Evolutionary conservation across 2,113 vertebrate genomes (phyloP).

Genomic region (Trematocara macrostoma): DNA sequence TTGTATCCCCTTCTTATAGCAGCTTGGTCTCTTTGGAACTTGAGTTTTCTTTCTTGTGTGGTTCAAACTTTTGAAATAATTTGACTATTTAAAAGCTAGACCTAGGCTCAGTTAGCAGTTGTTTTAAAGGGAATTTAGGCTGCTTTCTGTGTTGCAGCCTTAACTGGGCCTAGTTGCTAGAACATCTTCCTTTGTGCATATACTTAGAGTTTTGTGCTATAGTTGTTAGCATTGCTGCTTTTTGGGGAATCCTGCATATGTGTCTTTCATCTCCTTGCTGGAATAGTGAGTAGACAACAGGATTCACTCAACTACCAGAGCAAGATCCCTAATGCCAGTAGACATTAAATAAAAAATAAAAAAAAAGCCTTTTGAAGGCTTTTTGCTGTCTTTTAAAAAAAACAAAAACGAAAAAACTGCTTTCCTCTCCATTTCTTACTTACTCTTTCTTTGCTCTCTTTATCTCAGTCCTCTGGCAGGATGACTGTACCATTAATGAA

Average conservation of each 20-base stretch:
- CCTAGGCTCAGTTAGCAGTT: conserved; percentile 57
- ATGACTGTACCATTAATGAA: conserved; percentile 34
- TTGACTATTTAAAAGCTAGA: conserved; percentile 18
- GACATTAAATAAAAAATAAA: not conserved
- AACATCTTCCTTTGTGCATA: conserved; percentile 30
- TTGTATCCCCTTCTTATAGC: conserved; percentile 38
- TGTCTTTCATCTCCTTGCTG: not conserved
- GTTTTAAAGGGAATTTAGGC: conserved; percentile 12
- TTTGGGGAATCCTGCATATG: conserved; percentile 5
- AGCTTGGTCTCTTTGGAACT: conserved; percentile 16
- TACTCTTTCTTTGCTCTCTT: not conserved
- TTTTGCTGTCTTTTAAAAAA: not conserved
- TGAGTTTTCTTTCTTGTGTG: conserved; percentile 40
- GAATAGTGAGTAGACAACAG: not conserved
- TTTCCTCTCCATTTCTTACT: not conserved
- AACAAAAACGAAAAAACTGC: not conserved
- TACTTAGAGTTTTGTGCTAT: conserved; percentile 9
- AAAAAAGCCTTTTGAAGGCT: conserved; percentile 8
- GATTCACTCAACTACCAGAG: not conserved
- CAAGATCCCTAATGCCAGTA: not conserved
- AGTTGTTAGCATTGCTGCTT: conserved; percentile 25
- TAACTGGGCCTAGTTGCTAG: conserved; percentile 61
- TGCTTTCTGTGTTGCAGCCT: conserved; percentile 9
- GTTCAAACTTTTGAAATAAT: conserved; percentile 6
- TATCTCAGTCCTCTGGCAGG: conserved; percentile 2